Evolutionary conservation across 2,113 vertebrate species (phyloP).

Genomic region (Erythrocercus mccallii): DNA sequence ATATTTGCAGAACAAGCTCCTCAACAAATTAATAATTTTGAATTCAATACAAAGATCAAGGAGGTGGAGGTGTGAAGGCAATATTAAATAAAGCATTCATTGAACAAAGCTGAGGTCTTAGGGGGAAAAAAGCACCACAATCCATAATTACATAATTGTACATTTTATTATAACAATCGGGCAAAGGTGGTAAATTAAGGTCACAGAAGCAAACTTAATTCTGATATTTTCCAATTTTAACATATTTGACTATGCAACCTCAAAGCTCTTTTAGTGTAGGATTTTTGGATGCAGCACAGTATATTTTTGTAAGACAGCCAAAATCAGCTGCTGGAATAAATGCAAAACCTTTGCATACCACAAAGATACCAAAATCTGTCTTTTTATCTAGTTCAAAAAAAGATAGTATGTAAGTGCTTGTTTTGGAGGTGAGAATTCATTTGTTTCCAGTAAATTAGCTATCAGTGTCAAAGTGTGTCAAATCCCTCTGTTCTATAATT

Average conservation of each 20-base stretch:
- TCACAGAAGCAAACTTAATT: not conserved
- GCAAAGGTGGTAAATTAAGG: not conserved
- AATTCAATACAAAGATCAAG: not conserved
- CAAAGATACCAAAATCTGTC: not conserved
- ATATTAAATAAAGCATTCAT: not conserved
- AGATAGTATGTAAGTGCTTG: not conserved
- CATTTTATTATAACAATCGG: not conserved
- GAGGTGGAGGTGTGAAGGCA: not conserved
- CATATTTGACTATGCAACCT: not conserved
- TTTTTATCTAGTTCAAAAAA: not conserved
- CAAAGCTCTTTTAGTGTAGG: not conserved
- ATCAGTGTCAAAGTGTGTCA: not conserved
- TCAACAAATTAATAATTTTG: not conserved
- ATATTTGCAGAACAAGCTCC: not conserved
- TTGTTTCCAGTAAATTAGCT: not conserved
- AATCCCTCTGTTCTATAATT: not conserved
- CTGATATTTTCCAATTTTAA: not conserved
- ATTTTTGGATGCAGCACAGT: not conserved
- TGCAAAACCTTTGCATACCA: not conserved
- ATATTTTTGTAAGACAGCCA: not conserved
- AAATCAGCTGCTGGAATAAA: slow-evolving; percentile 8
- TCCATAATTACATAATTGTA: not conserved
- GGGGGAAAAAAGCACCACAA: not conserved
- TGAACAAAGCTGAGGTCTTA: not conserved
- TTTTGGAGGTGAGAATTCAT: not conserved